phyloP scores from a whole-genome alignment of 2,797 vertebrate genomes.

The Uromys caudimaculatus region DNA sequence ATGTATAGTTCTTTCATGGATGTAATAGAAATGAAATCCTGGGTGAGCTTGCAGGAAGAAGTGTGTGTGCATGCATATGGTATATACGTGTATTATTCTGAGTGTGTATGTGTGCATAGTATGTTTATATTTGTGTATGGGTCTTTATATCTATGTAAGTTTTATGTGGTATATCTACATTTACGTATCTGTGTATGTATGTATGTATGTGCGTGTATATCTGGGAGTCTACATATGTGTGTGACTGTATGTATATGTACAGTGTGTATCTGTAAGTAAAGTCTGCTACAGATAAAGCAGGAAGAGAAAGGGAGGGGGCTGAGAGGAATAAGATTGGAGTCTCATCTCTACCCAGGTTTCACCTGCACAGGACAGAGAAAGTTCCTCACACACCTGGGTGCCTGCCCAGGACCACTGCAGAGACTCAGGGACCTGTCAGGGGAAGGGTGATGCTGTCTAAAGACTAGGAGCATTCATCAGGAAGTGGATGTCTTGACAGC shows the following conservation, averaged over 20 bases:
- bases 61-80: neutral
- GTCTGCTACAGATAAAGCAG: neutral
- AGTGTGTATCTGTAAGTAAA: neutral
- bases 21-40: accelerated
- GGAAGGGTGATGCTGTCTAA: neutral
- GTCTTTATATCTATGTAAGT: neutral
- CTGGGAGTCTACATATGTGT: neutral
- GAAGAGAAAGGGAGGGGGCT: neutral
- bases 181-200: too few relatives aligned
- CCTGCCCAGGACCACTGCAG: neutral
- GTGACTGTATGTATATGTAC: neutral
- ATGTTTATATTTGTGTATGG: neutral
- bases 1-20: neutral
- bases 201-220: neutral
- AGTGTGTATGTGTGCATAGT: neutral
- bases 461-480: neutral
- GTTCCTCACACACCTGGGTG: accelerated
- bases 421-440: neutral
- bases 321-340: neutral
- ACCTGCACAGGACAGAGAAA: neutral
- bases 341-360: neutral
- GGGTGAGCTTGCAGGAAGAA: too few relatives aligned
- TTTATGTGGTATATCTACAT: neutral
- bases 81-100: neutral
- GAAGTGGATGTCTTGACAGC: neutral